A percentile compares a stretch with the other conserved stretches of the same genome.
Conservation (phyloP, 2,113 vertebrate species). For the Atlantisia rogersi region DNA sequence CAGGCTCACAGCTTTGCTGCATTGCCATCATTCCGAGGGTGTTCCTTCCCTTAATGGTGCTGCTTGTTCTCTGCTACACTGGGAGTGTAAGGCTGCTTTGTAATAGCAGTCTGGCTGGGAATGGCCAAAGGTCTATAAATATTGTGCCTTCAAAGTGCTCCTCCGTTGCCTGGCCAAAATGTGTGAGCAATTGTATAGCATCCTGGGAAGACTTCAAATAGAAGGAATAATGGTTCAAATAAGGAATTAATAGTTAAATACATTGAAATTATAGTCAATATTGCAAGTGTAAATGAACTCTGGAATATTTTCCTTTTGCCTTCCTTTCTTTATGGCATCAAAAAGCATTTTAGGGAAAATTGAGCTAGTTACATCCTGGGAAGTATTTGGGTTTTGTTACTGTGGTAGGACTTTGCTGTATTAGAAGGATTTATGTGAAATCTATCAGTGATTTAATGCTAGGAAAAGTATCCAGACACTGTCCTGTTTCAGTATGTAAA, state of each 20-base stretch:
- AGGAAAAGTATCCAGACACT: not conserved
- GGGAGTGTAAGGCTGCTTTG: not conserved
- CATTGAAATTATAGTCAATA: not conserved
- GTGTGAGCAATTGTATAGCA: not conserved
- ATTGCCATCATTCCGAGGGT: not conserved
- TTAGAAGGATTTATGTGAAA: not conserved
- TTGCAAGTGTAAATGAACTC: not conserved
- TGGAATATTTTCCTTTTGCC: not conserved
- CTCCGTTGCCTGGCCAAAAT: not conserved
- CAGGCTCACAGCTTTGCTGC: not conserved
- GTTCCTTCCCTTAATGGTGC: not conserved
- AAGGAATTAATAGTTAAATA: not conserved
- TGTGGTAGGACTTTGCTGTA: not conserved
- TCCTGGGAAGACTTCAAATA: not conserved
- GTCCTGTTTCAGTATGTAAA: not conserved
- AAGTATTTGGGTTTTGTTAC: not conserved
- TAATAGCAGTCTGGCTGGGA: not conserved
- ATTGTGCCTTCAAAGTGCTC: not conserved
- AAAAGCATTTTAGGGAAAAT: not conserved
- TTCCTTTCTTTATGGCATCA: not conserved
- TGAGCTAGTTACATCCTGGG: not conserved
- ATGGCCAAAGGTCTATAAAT: not conserved
- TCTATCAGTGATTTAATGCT: not conserved
- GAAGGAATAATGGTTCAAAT: not conserved
- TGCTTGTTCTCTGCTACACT: not conserved